Evolutionary conservation across 1,140 invertebrate species (phyloP), one percentile per base, ranked within the genome.

Genomic region (Drosophila insularis): DNA sequence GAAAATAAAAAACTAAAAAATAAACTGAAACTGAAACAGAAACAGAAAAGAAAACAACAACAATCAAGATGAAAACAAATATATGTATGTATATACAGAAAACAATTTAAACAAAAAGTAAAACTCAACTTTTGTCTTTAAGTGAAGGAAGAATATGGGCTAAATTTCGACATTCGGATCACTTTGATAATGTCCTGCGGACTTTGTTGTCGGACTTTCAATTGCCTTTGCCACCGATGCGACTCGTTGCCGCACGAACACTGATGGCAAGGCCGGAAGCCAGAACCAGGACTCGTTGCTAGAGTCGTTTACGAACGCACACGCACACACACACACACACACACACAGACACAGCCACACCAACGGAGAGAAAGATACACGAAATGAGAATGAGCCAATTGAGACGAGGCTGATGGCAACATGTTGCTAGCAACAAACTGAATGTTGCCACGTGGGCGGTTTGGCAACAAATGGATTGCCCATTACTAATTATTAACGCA

Each of bases 401-500:
- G 43, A 21, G 43, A 58, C 31, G 55, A 58, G 11, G 10, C 35
- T 14, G 13, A 17, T 21, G n/a, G 40, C 59, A 46, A 62, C 64
- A 74, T 69, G 58, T 65, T 55, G 68, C 62, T 13, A 23, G 62
- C 53, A 72, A 53, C 58, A 54, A 13, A 14, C 23, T 62, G n/a
- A 27, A 53, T 40, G 39, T 65, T 31, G 10, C 37, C 2, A 11
- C 4, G 43, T 11, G 7, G 7, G n/a, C 11, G 1, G 5, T n/a
- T 43, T 37, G n/a, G 68, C 62, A 50, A 66, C 66, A 55, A 81
- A 63, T 69, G 55, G 63, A 80, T 84, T 69, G 69, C 43, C 63
- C 66, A 77, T 85, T 78, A 74, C 78, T 70, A 71, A 85, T 85
- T 86, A 80, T 74, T 86, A 86, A 74, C 60, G 62, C 67, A 78